Evolutionary conservation across 1,140 invertebrate genomes (phyloP).

Genomic region (Semibalanus balanoides): DNA sequence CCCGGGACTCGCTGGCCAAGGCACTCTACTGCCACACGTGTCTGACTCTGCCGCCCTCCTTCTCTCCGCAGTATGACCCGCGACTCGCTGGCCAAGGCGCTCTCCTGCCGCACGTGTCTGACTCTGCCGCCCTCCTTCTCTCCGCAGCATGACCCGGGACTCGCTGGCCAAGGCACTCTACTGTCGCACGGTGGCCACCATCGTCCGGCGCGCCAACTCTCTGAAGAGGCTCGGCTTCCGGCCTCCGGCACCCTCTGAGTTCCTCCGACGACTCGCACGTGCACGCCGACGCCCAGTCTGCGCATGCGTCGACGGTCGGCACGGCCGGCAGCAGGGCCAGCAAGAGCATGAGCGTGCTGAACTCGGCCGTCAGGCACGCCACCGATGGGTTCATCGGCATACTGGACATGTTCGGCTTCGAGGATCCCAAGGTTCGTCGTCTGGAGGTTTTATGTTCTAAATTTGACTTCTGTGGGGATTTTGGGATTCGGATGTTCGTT

Average conservation of each 20-base stretch:
- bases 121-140: not conserved
- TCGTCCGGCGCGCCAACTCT: slow-evolving; percentile 80
- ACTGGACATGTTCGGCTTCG: slow-evolving; percentile 90
- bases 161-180: slow-evolving; percentile 83
- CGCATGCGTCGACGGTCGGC: slow-evolving; percentile 71
- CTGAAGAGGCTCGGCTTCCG: slow-evolving; percentile 70
- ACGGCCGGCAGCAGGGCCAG: slow-evolving; percentile 68
- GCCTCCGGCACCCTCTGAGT: slow-evolving; percentile 59
- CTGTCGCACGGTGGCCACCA: slow-evolving; percentile 85
- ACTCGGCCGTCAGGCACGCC: slow-evolving; percentile 81
- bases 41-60: too few relatives aligned
- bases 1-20: too few relatives aligned
- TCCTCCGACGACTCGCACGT: not conserved
- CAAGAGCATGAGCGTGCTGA: slow-evolving; percentile 66
- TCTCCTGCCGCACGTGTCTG: too few relatives aligned
- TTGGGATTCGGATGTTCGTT: too few relatives aligned
- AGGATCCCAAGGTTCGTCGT: slow-evolving; percentile 54
- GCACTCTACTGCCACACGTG: too few relatives aligned
- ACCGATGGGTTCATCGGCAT: slow-evolving; percentile 90
- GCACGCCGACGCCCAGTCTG: slow-evolving; percentile 34
- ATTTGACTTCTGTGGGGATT: too few relatives aligned
- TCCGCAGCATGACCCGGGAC: slow-evolving; percentile 39
- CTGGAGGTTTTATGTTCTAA: slow-evolving; percentile 1
- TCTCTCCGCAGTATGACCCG: too few relatives aligned
- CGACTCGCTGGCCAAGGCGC: too few relatives aligned